Evolutionary conservation across 1,140 invertebrate genomes (phyloP).

Genomic region (Brachystomella parvula): DNA sequence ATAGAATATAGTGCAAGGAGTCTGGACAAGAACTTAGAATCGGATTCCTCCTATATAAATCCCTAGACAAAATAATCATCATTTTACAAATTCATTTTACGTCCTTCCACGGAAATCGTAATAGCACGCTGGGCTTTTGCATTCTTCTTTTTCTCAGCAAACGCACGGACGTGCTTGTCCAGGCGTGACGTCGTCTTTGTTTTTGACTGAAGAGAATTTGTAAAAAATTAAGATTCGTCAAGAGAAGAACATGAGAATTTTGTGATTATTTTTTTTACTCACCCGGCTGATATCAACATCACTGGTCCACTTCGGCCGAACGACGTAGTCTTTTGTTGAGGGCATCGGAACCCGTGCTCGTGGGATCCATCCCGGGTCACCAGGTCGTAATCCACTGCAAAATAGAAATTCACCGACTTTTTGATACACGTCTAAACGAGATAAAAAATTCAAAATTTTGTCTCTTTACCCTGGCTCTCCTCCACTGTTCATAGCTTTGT

Average conservation of each 20-base stretch:
- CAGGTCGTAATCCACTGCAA: constrained; percentile 61
- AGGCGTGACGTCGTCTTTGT: constrained; percentile 73
- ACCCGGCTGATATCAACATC: constrained; percentile 76
- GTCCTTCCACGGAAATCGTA: constrained; percentile 87
- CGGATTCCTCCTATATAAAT: too few relatives aligned
- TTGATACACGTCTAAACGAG: too few relatives aligned
- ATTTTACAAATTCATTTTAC: constrained; percentile 82
- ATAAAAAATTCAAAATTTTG: too few relatives aligned
- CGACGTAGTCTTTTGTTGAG: constrained; percentile 93
- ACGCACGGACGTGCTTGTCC: constrained; percentile 83
- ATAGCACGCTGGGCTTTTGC: constrained; percentile 72
- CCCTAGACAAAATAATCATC: too few relatives aligned
- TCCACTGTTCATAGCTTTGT: constrained; percentile 53
- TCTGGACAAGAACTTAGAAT: too few relatives aligned
- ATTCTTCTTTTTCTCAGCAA: constrained; percentile 73
- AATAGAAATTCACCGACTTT: too few relatives aligned
- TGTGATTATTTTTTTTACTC: constrained; percentile 41
- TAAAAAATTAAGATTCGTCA: constrained; percentile 13
- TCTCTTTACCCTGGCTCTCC: too few relatives aligned
- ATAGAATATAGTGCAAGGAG: too few relatives aligned
- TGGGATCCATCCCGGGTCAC: constrained; percentile 89
- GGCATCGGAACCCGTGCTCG: constrained; percentile 89
- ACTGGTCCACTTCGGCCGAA: constrained; percentile 81
- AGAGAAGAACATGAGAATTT: too few relatives aligned
- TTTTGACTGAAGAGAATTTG: constrained; percentile 48